Conservation (phyloP, 2,888 invertebrate genomes). For the Drosophila ezoana region DNA sequence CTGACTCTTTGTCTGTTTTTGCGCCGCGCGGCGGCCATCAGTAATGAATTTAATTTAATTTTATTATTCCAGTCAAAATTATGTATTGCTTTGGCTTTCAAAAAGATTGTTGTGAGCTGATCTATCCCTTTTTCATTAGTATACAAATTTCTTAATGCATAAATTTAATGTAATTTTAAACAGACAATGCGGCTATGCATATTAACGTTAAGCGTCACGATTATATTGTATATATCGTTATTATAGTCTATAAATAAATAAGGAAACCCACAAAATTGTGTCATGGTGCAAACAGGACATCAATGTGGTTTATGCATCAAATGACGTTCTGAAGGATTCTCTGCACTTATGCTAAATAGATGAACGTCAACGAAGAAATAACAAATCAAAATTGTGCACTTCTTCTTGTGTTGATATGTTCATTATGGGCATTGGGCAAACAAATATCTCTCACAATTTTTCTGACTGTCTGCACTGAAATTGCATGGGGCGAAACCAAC, state of each 20-base stretch:
- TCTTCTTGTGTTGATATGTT: slow-evolving; percentile 67
- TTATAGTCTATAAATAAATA: too few relatives aligned
- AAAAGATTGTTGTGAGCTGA: slow-evolving; percentile 53
- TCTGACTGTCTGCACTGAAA: slow-evolving; percentile 52
- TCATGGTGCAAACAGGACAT: too few relatives aligned
- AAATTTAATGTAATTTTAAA: slow-evolving; percentile 50
- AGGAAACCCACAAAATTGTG: too few relatives aligned
- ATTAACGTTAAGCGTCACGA: too few relatives aligned
- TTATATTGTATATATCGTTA: neutral
- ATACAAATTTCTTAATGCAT: slow-evolving; percentile 49
- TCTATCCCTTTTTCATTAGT: slow-evolving; percentile 55
- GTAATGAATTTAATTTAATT: slow-evolving; percentile 78
- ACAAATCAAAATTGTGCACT: slow-evolving; percentile 44
- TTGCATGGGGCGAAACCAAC: slow-evolving; percentile 69
- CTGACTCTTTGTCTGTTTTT: slow-evolving; percentile 38
- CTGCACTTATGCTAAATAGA: neutral
- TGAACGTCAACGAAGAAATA: slow-evolving; percentile 9
- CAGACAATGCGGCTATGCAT: slow-evolving; percentile 15
- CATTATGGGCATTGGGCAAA: slow-evolving; percentile 56
- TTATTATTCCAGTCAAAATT: slow-evolving; percentile 77
- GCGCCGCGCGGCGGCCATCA: slow-evolving; percentile 59
- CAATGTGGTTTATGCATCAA: neutral
- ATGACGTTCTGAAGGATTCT: neutral
- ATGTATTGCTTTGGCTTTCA: slow-evolving; percentile 31
- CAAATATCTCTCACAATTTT: slow-evolving; percentile 36